Evolutionary conservation across 1,140 invertebrate genomes (phyloP).

Genomic region (Scaptomyza graminum): DNA sequence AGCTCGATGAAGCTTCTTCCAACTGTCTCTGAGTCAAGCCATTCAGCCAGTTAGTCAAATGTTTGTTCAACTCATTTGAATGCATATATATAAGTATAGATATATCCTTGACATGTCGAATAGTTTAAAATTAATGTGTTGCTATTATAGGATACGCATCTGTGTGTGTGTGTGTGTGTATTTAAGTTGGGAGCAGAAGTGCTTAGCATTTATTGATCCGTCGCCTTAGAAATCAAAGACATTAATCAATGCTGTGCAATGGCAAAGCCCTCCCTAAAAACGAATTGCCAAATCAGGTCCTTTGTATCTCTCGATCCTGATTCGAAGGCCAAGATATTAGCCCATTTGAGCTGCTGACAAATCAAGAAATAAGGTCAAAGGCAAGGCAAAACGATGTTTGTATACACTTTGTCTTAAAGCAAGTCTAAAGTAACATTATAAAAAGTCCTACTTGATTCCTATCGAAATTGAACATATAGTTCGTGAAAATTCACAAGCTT

Average conservation of each 20-base stretch:
- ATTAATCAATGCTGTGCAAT: constrained; percentile 46
- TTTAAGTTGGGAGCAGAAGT: constrained; percentile 15
- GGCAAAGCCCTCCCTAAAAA: constrained; percentile 25
- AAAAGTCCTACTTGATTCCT: too few relatives aligned
- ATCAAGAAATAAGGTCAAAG: constrained; percentile 14
- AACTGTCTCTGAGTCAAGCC: constrained; percentile 6
- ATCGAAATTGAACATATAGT: too few relatives aligned
- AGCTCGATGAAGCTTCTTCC: not conserved
- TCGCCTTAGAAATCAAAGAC: constrained; percentile 52
- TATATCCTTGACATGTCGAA: constrained; percentile 2
- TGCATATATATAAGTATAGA: constrained; percentile 3
- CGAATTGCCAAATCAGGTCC: constrained; percentile 27
- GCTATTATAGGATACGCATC: constrained; percentile 54
- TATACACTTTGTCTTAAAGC: not conserved
- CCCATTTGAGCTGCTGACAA: constrained; percentile 44
- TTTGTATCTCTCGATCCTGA: constrained; percentile 24
- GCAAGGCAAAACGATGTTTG: not conserved
- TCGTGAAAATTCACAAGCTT: not conserved
- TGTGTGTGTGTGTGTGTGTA: constrained; percentile 25
- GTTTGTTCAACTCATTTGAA: constrained; percentile 60
- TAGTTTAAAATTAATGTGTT: constrained; percentile 66
- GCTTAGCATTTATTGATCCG: constrained; percentile 51
- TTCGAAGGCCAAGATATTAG: constrained; percentile 39
- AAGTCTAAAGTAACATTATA: not conserved
- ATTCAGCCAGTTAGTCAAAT: constrained; percentile 34